Percentiles rank a stretch among this genome's conserved stretches.
These are phyloP conservation scores for Acanthopleura granulata DNA, from an alignment of 2,888 invertebrate species.

Conservation along the genomic window DNA sequence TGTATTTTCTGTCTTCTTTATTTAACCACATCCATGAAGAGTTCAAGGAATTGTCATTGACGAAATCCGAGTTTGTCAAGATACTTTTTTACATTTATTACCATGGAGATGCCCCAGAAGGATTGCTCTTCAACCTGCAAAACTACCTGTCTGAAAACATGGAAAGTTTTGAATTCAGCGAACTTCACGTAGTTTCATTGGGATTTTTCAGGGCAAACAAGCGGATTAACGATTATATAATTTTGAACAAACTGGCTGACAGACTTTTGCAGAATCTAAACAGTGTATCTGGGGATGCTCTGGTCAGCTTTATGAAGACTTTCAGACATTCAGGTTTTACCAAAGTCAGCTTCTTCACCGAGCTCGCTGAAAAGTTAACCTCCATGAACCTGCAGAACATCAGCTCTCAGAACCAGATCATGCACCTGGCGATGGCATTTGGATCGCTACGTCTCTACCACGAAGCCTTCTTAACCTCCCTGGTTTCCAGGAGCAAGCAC, in stretches of 20 bases:
- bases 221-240: slow-evolving; percentile 23
- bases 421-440: slow-evolving; percentile 29
- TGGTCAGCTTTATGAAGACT: slow-evolving; percentile 26
- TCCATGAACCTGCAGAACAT: background rate
- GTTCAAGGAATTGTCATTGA: background rate
- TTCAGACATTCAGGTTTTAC: slow-evolving; percentile 29
- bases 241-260: slow-evolving; percentile 25
- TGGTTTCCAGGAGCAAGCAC: slow-evolving; percentile 12
- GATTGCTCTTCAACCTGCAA: slow-evolving; percentile 26
- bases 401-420: slow-evolving; percentile 23
- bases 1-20: background rate
- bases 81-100: slow-evolving; percentile 28
- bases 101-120: slow-evolving; percentile 27
- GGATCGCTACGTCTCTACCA: slow-evolving; percentile 25
- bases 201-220: slow-evolving; percentile 30
- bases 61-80: background rate
- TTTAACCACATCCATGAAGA: background rate
- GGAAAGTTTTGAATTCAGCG: slow-evolving; percentile 23
- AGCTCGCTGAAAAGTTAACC: slow-evolving; percentile 21
- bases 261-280: slow-evolving; percentile 21
- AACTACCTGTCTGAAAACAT: slow-evolving; percentile 20
- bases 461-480: slow-evolving; percentile 19
- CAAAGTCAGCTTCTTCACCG: slow-evolving; percentile 24
- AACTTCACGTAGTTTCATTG: slow-evolving; percentile 23
- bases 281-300: background rate